These are phyloP conservation scores for Smittia aterrima DNA, from an alignment of 2,888 invertebrate genomes.

Conservation along the genomic window DNA sequence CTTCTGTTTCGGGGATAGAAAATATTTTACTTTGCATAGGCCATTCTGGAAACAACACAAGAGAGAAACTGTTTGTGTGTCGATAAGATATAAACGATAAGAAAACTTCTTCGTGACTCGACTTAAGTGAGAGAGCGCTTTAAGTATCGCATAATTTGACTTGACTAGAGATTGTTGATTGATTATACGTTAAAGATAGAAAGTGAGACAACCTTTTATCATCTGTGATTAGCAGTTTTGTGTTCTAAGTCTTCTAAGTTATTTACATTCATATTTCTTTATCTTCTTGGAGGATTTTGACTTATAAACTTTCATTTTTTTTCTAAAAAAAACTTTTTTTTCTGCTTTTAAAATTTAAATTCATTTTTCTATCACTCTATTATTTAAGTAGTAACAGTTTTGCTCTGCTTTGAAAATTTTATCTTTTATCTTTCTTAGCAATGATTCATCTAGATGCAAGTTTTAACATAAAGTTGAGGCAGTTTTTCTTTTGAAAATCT, in stretches of 20 bases:
- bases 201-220: slow-evolving; percentile 21
- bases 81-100: slow-evolving; percentile 5
- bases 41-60: slow-evolving; percentile 27
- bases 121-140: slow-evolving; percentile 1
- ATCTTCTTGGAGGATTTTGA: not conserved
- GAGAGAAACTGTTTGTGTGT: not conserved
- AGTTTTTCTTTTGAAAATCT: slow-evolving; percentile 35
- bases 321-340: not conserved
- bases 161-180: not conserved
- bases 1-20: not conserved
- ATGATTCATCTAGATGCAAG: not conserved
- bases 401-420: not conserved
- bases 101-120: not conserved
- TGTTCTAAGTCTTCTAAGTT: slow-evolving; percentile 7
- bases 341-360: slow-evolving; percentile 8
- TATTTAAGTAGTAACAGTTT: not conserved
- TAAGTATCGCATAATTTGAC: slow-evolving; percentile 20
- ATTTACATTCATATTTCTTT: slow-evolving; percentile 12
- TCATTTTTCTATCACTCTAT: slow-evolving; percentile 22
- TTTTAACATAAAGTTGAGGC: slow-evolving; percentile 23
- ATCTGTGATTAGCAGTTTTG: slow-evolving; percentile 18
- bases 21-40: slow-evolving; percentile 14
- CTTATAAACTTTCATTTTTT: not conserved
- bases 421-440: not conserved
- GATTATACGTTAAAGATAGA: not conserved